phyloP scores from a whole-genome alignment of 2,797 vertebrate species.

The Champsocephalus esox region DNA sequence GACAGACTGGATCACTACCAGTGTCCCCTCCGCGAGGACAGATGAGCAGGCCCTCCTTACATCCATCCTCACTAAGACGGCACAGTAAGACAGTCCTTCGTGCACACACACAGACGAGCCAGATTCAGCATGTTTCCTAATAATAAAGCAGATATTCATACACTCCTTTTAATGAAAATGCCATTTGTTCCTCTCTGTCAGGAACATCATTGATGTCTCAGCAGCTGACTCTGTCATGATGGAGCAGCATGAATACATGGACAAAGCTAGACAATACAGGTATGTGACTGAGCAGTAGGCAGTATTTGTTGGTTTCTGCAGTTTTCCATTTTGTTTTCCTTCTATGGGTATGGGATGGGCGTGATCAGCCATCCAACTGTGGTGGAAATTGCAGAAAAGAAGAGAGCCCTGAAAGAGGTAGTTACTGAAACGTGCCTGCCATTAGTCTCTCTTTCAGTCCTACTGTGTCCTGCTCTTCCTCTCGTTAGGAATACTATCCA shows the following conservation, averaged over 20 bases:
- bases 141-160: neutral
- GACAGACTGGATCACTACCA: slow-evolving; percentile 87
- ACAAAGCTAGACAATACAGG: slow-evolving; percentile 97
- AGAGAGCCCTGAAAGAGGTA: too few relatives aligned
- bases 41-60: slow-evolving; percentile 95
- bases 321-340: neutral
- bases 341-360: neutral
- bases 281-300: slow-evolving; percentile 56
- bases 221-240: slow-evolving; percentile 96
- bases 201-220: slow-evolving; percentile 97
- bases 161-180: neutral
- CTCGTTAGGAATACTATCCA: too few relatives aligned
- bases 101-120: neutral
- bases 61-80: slow-evolving; percentile 94
- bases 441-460: too few relatives aligned
- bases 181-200: slow-evolving; percentile 56
- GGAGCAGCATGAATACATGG: slow-evolving; percentile 99
- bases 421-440: too few relatives aligned
- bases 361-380: neutral
- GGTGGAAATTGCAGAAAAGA: too few relatives aligned
- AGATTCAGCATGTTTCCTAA: neutral
- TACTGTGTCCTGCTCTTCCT: too few relatives aligned
- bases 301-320: neutral
- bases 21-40: slow-evolving; percentile 87
- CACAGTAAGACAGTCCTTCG: slow-evolving; percentile 85